These are phyloP conservation scores for Notocelia uddmanniana DNA, from an alignment of 2,888 invertebrate species.

Conservation along the genomic window DNA sequence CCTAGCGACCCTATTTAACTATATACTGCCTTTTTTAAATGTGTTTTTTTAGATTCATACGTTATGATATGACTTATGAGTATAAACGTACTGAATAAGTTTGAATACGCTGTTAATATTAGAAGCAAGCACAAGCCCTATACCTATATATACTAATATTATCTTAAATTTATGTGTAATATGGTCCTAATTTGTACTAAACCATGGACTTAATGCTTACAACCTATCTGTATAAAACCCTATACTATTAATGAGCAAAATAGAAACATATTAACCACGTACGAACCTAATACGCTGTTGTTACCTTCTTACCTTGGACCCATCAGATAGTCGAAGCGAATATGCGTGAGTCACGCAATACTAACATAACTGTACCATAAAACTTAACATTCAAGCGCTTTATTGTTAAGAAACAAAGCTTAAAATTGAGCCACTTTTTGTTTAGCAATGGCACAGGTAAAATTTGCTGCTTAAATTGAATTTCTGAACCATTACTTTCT, in stretches of 20 bases:
- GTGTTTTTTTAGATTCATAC: no score
- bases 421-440: background rate
- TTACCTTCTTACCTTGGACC: background rate
- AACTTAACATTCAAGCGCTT: background rate
- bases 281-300: background rate
- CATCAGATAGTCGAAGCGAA: conserved; percentile 15
- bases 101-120: no score
- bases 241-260: background rate
- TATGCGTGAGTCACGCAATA: conserved; percentile 42
- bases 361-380: background rate
- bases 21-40: no score
- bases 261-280: background rate
- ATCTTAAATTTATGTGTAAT: conserved; percentile 10
- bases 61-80: no score
- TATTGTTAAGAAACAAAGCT: background rate
- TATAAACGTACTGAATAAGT: no score
- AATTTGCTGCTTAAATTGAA: conserved; percentile 39
- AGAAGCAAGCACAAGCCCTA: no score
- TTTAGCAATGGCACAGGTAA: background rate
- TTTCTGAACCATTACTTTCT: conserved; percentile 6
- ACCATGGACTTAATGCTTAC: conserved; percentile 38
- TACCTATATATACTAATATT: no score
- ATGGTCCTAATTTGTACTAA: conserved; percentile 21
- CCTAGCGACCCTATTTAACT: no score
- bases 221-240: conserved; percentile 17